These are phyloP conservation scores for Ictalurus punctatus DNA, from an alignment of 2,113 vertebrate species.

Conservation along the genomic window DNA sequence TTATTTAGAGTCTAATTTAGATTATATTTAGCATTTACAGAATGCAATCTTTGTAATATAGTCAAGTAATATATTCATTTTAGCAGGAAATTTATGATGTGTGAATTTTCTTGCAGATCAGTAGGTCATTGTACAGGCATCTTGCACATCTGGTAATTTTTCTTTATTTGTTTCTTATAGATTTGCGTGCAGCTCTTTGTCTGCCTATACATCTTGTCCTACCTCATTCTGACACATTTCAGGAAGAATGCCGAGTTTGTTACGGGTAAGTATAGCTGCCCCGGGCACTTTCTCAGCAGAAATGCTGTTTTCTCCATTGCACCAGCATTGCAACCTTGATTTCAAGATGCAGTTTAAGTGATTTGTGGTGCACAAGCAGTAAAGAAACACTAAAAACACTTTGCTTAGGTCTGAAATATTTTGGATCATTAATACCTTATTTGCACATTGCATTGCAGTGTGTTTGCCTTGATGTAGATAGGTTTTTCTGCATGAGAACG, in stretches of 20 bases:
- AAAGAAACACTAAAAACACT: background rate
- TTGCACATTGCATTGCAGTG: background rate
- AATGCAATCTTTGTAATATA: background rate
- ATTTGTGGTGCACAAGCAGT: background rate
- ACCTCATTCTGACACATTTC: conserved; percentile 89
- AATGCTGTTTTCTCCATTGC: background rate
- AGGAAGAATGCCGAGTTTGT: conserved; percentile 90
- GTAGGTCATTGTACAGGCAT: background rate
- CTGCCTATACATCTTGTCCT: conserved; percentile 90
- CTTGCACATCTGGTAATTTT: background rate
- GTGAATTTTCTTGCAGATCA: background rate
- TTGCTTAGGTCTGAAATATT: background rate
- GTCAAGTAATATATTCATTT: background rate
- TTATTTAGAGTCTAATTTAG: background rate
- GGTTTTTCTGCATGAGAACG: background rate
- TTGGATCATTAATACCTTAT: background rate
- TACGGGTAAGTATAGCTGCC: conserved; percentile 74
- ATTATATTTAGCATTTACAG: background rate
- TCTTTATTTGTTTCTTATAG: conserved; percentile 64
- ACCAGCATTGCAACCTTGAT: background rate
- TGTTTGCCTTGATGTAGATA: background rate
- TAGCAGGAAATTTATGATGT: background rate
- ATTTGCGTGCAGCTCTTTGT: conserved; percentile 91
- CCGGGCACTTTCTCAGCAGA: background rate
- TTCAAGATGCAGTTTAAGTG: background rate